phyloP scores from a whole-genome alignment of 2,113 vertebrate genomes.

The Grantiella picta region DNA sequence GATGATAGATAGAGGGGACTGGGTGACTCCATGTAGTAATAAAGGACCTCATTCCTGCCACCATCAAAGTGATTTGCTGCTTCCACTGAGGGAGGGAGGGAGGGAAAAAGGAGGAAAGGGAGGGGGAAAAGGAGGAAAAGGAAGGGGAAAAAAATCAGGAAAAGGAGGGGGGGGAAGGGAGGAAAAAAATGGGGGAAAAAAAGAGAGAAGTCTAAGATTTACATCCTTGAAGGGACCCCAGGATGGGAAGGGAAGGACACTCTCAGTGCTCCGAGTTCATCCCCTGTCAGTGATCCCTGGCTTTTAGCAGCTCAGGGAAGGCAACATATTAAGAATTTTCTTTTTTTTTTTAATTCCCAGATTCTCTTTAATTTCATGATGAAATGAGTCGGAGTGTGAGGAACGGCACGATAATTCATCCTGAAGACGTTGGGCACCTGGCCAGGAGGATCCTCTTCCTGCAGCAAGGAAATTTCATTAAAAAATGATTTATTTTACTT shows the following conservation, averaged over 20 bases:
- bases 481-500: neutral
- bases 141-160: neutral
- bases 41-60: constrained; percentile 31
- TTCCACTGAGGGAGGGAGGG: neutral
- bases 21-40: neutral
- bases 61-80: constrained; percentile 41
- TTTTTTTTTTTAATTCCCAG: neutral
- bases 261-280: accelerated
- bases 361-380: constrained; percentile 4
- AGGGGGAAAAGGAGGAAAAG: neutral
- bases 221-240: too few relatives aligned
- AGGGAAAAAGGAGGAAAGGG: neutral
- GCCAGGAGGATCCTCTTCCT: constrained; percentile 35
- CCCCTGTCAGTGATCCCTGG: neutral
- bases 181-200: neutral
- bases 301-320: neutral
- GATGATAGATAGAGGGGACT: constrained; percentile 64
- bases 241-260: neutral
- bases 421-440: neutral
- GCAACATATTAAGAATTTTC: neutral
- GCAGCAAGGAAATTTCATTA: neutral
- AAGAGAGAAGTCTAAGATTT: neutral
- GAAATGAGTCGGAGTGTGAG: constrained; percentile 19
- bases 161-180: neutral
- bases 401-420: neutral